phyloP scores from a whole-genome alignment of 2,797 vertebrate genomes.

The Parambassis ranga region DNA sequence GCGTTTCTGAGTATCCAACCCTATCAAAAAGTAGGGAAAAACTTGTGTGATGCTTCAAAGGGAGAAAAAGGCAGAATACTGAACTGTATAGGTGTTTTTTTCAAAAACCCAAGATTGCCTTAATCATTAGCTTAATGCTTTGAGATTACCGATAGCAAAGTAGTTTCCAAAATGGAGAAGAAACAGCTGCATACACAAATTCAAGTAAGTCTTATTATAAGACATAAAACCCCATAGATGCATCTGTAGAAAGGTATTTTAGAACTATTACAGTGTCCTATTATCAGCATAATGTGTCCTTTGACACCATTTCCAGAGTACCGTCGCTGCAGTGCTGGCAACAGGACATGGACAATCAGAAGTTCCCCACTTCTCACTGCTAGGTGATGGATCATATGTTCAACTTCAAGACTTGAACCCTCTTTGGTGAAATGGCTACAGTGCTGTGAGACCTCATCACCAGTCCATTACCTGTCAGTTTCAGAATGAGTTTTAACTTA shows the following conservation, averaged over 20 bases:
- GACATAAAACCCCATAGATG: conserved; percentile 82
- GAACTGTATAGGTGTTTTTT: conserved; percentile 74
- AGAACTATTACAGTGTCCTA: conserved; percentile 80
- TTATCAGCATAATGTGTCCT: conserved; percentile 72
- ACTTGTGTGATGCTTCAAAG: conserved; percentile 47
- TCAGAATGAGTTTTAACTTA: conserved; percentile 62
- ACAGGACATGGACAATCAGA: conserved; percentile 67
- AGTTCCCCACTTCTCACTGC: conserved; percentile 42
- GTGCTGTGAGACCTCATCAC: conserved; percentile 55
- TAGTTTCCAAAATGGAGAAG: conserved; percentile 79
- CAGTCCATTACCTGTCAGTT: conserved; percentile 57
- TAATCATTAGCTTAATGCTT: conserved; percentile 75
- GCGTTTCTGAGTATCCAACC: conserved; percentile 67
- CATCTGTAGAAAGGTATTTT: conserved; percentile 75
- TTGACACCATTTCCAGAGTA: conserved; percentile 70
- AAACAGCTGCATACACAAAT: conserved; percentile 82
- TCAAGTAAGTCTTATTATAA: conserved; percentile 89
- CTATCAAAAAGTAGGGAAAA: conserved; percentile 59
- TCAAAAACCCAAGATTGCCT: conserved; percentile 74
- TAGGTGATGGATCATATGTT: conserved; percentile 40
- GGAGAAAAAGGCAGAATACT: conserved; percentile 76
- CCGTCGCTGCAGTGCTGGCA: conserved; percentile 57
- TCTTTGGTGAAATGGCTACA: conserved; percentile 76
- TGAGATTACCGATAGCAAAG: conserved; percentile 72
- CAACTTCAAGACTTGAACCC: conserved; percentile 45